Percentiles rank a stretch among this genome's conserved stretches.
These are phyloP conservation scores for Dorcus parallelipipedus DNA, from an alignment of 2,888 invertebrate genomes.

Conservation along the genomic window DNA sequence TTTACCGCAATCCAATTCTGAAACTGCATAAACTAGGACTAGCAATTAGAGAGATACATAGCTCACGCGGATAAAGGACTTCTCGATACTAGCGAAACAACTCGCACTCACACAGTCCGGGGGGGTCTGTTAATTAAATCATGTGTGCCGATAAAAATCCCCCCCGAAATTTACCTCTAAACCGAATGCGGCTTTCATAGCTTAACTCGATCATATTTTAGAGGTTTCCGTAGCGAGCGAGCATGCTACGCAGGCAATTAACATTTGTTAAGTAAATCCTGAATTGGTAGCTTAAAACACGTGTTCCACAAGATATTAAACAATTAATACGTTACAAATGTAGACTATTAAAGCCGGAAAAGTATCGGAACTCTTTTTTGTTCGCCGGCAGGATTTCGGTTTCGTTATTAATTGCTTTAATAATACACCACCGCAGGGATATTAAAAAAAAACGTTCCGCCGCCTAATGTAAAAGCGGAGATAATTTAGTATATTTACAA, in stretches of 20 bases:
- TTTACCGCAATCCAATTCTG: conserved; percentile 50
- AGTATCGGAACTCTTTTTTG: conserved; percentile 35
- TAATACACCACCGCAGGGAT: conserved; percentile 35
- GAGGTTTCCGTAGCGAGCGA: conserved; percentile 5
- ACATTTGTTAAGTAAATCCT: conserved; percentile 49
- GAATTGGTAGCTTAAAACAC: conserved; percentile 46
- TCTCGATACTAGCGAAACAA: neutral
- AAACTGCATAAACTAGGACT: conserved; percentile 48
- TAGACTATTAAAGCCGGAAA: conserved; percentile 26
- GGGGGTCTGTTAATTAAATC: neutral
- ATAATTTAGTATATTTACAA: no score
- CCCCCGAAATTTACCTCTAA: neutral
- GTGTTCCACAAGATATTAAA: conserved; percentile 49
- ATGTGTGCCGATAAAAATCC: neutral
- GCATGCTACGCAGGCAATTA: conserved; percentile 38
- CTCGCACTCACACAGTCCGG: neutral
- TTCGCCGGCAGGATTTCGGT: conserved; percentile 42
- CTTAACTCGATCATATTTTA: conserved; percentile 8
- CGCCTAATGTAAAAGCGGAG: no score
- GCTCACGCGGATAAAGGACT: conserved; percentile 31
- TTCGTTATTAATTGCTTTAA: conserved; percentile 46
- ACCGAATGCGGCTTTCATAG: neutral
- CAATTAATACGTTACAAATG: conserved; percentile 43
- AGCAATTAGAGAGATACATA: conserved; percentile 48
- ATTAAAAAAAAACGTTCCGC: neutral